Evolutionary conservation across 2,888 invertebrate species (phyloP).

Genomic region (Linyphia triangularis): DNA sequence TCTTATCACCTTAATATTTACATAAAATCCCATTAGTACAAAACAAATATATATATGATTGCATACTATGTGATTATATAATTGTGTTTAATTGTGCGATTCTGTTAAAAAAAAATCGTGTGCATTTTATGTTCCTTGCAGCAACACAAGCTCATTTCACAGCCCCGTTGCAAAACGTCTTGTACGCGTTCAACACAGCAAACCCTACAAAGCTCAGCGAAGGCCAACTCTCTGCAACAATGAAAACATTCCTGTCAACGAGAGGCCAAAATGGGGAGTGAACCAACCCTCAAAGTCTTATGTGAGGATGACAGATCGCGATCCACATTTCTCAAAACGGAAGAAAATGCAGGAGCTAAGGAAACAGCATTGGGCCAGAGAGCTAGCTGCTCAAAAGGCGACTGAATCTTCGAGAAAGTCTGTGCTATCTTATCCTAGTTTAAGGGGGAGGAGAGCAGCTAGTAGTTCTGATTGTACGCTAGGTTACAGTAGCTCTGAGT

Average conservation of each 20-base stretch:
- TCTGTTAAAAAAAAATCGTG: too few relatives aligned
- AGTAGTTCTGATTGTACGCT: conserved; percentile 71
- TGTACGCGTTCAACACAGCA: conserved; percentile 65
- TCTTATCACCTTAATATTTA: too few relatives aligned
- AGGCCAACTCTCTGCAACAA: conserved; percentile 80
- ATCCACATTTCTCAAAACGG: conserved; percentile 82
- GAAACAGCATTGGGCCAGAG: conserved; percentile 76
- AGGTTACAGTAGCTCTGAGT: conserved; percentile 71
- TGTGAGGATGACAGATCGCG: conserved; percentile 93
- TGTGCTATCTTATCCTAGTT: conserved; percentile 44
- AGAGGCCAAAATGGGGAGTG: conserved; percentile 81
- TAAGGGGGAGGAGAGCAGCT: conserved; percentile 36
- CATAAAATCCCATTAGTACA: too few relatives aligned
- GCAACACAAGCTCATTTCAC: conserved; percentile 69
- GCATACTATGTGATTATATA: too few relatives aligned
- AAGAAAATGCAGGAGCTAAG: conserved; percentile 76
- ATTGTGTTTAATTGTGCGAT: background rate
- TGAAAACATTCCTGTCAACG: conserved; percentile 84
- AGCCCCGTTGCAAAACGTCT: conserved; percentile 55
- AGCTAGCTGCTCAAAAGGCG: conserved; percentile 69
- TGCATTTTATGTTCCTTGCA: too few relatives aligned
- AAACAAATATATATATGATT: too few relatives aligned
- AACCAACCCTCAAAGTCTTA: conserved; percentile 87
- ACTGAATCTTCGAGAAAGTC: conserved; percentile 45
- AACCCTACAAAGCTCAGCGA: conserved; percentile 67